Evolutionary conservation across 1,140 invertebrate species (phyloP).

Genomic region (Drosophila quadrilineata): DNA sequence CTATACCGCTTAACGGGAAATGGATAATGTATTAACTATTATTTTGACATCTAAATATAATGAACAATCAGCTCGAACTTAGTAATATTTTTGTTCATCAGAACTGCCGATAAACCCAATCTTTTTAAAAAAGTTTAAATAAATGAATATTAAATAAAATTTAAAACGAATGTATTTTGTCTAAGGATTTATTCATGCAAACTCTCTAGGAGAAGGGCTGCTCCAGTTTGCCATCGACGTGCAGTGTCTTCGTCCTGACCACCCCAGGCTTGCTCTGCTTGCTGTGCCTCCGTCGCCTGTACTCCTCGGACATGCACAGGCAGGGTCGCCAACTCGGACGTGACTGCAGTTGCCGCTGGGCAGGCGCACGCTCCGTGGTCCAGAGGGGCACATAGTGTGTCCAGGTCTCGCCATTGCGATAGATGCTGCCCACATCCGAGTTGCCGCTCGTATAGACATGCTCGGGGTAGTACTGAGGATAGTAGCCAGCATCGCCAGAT

Average conservation of each 20-base stretch:
- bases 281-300: slow-evolving; percentile 53
- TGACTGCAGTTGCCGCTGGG: slow-evolving; percentile 52
- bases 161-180: too few relatives aligned
- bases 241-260: slow-evolving; percentile 38
- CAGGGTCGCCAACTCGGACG: slow-evolving; percentile 74
- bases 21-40: too few relatives aligned
- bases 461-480: slow-evolving; percentile 65
- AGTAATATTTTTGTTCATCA: too few relatives aligned
- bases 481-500: slow-evolving; percentile 20
- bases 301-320: slow-evolving; percentile 68
- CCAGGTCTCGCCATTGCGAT: slow-evolving; percentile 66
- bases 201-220: slow-evolving; percentile 59
- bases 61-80: too few relatives aligned
- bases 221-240: slow-evolving; percentile 70
- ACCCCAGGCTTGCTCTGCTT: slow-evolving; percentile 20
- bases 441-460: slow-evolving; percentile 46
- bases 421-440: slow-evolving; percentile 38
- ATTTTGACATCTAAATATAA: too few relatives aligned
- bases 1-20: too few relatives aligned
- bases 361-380: slow-evolving; percentile 72
- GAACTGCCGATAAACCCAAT: too few relatives aligned
- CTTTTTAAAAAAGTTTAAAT: too few relatives aligned
- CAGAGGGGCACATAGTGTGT: slow-evolving; percentile 73
- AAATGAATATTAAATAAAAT: too few relatives aligned
- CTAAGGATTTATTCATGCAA: too few relatives aligned